Conservation (phyloP, 1,140 invertebrate genomes). For the Sitodiplosis mosellana region DNA sequence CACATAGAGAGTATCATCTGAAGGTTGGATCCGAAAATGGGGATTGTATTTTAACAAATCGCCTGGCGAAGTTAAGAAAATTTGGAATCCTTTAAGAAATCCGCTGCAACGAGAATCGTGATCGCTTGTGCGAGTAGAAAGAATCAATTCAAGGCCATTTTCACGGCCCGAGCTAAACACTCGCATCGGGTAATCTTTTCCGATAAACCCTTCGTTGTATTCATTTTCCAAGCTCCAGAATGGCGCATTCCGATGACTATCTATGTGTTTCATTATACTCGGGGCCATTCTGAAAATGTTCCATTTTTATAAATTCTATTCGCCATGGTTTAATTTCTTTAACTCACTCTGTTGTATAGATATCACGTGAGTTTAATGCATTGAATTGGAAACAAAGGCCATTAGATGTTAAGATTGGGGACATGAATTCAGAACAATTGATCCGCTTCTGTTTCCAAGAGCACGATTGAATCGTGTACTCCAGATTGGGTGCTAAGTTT, state of each 20-base stretch:
- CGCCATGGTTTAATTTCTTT: no score
- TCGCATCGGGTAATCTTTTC: neutral
- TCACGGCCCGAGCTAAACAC: neutral
- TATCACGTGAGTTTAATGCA: neutral
- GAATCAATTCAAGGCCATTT: neutral
- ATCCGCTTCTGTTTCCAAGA: neutral
- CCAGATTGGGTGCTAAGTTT: neutral
- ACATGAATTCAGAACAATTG: neutral
- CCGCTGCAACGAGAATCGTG: no score
- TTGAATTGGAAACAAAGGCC: neutral
- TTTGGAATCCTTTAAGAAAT: neutral
- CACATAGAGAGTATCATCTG: conserved; percentile 30
- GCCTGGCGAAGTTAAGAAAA: conserved; percentile 28
- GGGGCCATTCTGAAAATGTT: neutral
- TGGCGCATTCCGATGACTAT: neutral
- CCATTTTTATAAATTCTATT: no score
- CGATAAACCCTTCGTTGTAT: neutral
- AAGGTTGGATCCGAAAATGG: neutral
- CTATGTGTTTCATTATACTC: no score
- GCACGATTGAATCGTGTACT: neutral
- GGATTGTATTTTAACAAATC: conserved; percentile 25
- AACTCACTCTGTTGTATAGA: neutral
- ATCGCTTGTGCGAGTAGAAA: neutral
- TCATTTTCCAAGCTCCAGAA: neutral
- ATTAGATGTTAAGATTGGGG: neutral